These are phyloP conservation scores for Drosophila colorata DNA, from an alignment of 2,888 invertebrate genomes.

Conservation along the genomic window DNA sequence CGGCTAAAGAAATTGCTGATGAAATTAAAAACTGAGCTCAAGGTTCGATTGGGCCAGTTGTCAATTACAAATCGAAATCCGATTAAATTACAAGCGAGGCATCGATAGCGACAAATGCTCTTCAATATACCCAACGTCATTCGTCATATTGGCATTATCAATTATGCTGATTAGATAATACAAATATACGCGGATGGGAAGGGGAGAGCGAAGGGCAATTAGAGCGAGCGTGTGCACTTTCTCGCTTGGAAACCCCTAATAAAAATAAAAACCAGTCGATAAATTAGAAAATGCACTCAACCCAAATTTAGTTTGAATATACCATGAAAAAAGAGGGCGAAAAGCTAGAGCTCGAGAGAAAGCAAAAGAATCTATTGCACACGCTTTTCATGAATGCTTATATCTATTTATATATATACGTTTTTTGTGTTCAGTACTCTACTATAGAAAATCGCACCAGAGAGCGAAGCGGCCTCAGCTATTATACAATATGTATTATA, in stretches of 20 bases:
- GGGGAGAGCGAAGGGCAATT: background rate
- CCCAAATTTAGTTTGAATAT: background rate
- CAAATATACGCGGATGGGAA: background rate
- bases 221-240: slow-evolving; percentile 9
- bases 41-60: slow-evolving; percentile 31
- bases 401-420: slow-evolving; percentile 13
- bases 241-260: background rate
- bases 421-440: slow-evolving; percentile 38
- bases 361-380: slow-evolving; percentile 4
- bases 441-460: slow-evolving; percentile 36
- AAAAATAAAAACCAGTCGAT: background rate
- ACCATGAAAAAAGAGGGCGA: background rate
- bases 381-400: background rate
- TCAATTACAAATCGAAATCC: slow-evolving; percentile 13
- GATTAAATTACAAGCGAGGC: slow-evolving; percentile 28
- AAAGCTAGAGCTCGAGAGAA: background rate
- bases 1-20: slow-evolving; percentile 22
- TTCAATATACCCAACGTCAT: slow-evolving; percentile 11
- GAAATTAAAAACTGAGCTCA: slow-evolving; percentile 20
- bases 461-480: slow-evolving; percentile 20
- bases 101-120: slow-evolving; percentile 27
- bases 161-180: slow-evolving; percentile 59
- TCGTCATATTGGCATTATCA: slow-evolving; percentile 38
- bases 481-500: slow-evolving; percentile 44
- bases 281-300: background rate